Evolutionary conservation across 2,113 vertebrate genomes (phyloP), one percentile per base, ranked within the genome.

Genomic region (Epinephelus cyanopodus): DNA sequence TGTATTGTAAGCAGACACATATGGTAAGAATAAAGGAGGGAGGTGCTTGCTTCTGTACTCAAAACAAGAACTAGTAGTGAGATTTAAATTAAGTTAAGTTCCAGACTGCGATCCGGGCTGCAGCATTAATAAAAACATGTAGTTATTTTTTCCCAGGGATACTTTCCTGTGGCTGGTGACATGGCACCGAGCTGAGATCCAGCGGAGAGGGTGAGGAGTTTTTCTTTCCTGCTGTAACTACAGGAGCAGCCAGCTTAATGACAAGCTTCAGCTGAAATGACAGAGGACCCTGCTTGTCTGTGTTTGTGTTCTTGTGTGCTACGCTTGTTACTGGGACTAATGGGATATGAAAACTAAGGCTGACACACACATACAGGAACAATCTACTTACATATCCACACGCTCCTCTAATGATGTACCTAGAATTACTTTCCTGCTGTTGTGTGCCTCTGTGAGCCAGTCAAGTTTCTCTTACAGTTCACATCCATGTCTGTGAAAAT

Each of bases 181-280:
- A 82, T 66, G 73, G 73, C 74, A 75, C 14, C 13, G 15, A 69
- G 63, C 7, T 52, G 68, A 73, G 61, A 37, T 75, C 45, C 79
- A 79, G 79, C 77, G 67, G 23, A 76, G 47, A 19, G 48, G 62
- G 48, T 15, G 37, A 79, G 65, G 64, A 78, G 84, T 15, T 86
- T 81, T 75, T 79, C 71, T 86, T 78, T 82, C 54, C 77, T 58
- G 67, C 84, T 65, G 56, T 80, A 80, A 78, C 39, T 87, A 88
- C 27, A 79, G 74, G 64, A 81, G 74, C 77, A 74, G 63, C 47
- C 4, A n/a, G 60, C 37, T 73, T 87, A 87, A 89, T 53, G 57
- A 89, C 71, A 89, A 70, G 79, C 74, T 77, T 23, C 4, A 1
- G 52, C 45, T 79, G 60, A 88, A 86, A 88, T 75, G 81, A 89